Evolutionary conservation across 2,113 vertebrate genomes (phyloP).

Genomic region (Neodon shergylaensis): DNA sequence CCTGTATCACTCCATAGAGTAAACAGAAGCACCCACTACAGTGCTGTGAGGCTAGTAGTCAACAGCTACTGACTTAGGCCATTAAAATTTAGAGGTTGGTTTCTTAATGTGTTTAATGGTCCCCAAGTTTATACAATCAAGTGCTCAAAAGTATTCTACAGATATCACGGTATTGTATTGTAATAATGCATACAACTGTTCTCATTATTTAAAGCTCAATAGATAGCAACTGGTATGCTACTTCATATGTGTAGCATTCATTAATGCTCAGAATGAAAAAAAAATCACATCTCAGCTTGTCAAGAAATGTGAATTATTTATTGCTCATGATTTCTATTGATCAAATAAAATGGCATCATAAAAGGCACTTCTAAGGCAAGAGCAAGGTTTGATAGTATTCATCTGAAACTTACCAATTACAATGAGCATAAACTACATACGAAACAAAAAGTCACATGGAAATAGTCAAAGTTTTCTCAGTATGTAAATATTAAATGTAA

Average conservation of each 20-base stretch:
- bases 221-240: background rate
- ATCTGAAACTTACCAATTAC: constrained; percentile 36
- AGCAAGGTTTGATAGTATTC: background rate
- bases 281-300: constrained; percentile 2
- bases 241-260: background rate
- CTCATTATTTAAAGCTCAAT: background rate
- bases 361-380: constrained; percentile 34
- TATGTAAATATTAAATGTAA: constrained; percentile 33
- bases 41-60: background rate
- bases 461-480: background rate
- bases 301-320: constrained; percentile 50
- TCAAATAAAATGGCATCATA: constrained; percentile 36
- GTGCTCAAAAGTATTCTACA: constrained; percentile 28
- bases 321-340: constrained; percentile 39
- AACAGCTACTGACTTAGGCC: constrained; percentile 15
- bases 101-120: background rate
- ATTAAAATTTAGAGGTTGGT: background rate
- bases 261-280: constrained; percentile 37
- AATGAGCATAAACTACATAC: background rate
- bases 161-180: constrained; percentile 26
- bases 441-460: constrained; percentile 11
- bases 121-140: background rate
- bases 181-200: background rate
- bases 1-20: background rate
- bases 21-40: background rate